These are phyloP conservation scores for Aratinga solstitialis DNA, from an alignment of 2,797 vertebrate species.

Conservation along the genomic window DNA sequence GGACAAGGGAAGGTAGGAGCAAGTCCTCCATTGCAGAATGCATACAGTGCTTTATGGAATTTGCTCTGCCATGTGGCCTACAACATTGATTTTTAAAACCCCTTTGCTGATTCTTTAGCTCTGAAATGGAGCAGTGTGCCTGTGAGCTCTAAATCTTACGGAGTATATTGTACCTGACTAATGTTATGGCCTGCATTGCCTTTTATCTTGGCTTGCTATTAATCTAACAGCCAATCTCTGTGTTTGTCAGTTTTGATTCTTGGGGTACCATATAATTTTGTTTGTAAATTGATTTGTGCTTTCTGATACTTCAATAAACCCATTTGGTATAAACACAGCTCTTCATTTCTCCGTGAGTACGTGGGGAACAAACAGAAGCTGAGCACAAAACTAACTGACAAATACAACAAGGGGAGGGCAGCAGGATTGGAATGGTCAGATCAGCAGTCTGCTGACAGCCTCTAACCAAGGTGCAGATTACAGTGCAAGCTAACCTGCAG, in stretches of 20 bases:
- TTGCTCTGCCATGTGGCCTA: background rate
- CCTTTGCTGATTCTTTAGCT: background rate
- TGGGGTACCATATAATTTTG: background rate
- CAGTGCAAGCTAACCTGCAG: background rate
- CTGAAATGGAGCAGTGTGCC: background rate
- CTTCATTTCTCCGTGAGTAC: constrained; percentile 8
- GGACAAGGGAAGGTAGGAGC: background rate
- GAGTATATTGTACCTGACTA: background rate
- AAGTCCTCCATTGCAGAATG: background rate
- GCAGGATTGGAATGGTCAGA: rapidly evolving
- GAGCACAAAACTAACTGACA: constrained; percentile 22
- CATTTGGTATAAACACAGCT: constrained; percentile 48
- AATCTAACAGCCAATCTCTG: constrained; percentile 18
- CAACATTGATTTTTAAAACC: background rate
- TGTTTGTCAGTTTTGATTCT: constrained; percentile 26
- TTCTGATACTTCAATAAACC: constrained; percentile 41
- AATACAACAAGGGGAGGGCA: background rate
- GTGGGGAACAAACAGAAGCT: background rate
- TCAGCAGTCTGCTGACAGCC: background rate
- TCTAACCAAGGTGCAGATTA: background rate
- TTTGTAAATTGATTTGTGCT: constrained; percentile 40
- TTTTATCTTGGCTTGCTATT: constrained; percentile 32
- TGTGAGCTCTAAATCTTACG: background rate
- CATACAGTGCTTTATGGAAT: background rate
- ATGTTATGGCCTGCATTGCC: background rate